Percentiles rank a stretch among this genome's conserved stretches.
phyloP scores from a whole-genome alignment of 1,140 invertebrate species.

The Dinoponera quadriceps region DNA sequence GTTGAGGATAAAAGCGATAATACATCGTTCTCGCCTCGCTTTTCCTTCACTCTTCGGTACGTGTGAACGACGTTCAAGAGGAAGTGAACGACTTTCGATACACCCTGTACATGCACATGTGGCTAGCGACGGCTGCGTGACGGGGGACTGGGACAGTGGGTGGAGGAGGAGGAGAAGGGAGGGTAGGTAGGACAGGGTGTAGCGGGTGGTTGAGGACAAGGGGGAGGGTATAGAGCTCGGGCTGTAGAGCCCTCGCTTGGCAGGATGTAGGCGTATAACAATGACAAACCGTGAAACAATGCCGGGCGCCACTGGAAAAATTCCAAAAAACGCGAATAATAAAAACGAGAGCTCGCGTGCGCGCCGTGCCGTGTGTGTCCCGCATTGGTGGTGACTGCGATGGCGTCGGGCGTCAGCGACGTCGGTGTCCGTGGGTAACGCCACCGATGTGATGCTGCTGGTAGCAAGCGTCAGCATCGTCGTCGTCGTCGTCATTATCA shows the following conservation, averaged over 20 bases:
- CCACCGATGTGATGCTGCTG: conserved; percentile 42
- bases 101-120: conserved; percentile 50
- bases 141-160: conserved; percentile 18
- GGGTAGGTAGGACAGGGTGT: neutral
- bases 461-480: neutral
- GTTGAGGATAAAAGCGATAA: neutral
- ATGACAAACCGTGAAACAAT: conserved; percentile 86
- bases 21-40: neutral
- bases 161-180: neutral
- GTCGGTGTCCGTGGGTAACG: conserved; percentile 33
- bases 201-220: conserved; percentile 25
- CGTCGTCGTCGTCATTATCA: conserved; percentile 5
- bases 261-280: conserved; percentile 83
- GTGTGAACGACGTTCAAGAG: conserved; percentile 20
- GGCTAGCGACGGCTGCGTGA: conserved; percentile 39
- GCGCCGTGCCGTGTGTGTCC: conserved; percentile 63
- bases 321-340: conserved; percentile 85
- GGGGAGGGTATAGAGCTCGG: conserved; percentile 60
- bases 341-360: conserved; percentile 83
- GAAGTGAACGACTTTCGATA: conserved; percentile 52
- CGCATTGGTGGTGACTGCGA: conserved; percentile 71
- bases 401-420: conserved; percentile 43
- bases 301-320: conserved; percentile 85
- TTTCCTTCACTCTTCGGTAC: neutral
- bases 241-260: conserved; percentile 70